Evolutionary conservation across 2,888 invertebrate genomes (phyloP), one percentile per base, ranked within the genome.

Genomic region (Drosophila monieri): DNA sequence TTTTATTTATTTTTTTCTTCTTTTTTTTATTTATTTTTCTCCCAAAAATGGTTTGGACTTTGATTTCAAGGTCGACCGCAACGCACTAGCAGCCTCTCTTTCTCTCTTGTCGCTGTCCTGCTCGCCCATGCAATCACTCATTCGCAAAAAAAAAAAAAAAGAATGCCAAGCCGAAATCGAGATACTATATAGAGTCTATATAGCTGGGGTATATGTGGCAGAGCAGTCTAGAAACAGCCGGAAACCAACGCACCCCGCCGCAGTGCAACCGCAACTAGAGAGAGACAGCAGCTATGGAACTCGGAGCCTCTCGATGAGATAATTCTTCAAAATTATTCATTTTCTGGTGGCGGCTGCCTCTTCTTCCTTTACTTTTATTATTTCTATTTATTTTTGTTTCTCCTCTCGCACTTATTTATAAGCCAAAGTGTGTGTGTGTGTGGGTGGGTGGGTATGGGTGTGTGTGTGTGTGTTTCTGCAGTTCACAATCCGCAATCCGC

Each of bases 401-500:
- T 12, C 12, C 4, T 32, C 35, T 57, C 59, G 60, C 60, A 61
- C 77, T 69, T 76, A 41, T 77, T 68, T 62, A 62, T 60, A 52
- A 46, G 14, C 39, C 21, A 18, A 23, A 15, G 23, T 23, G 44
- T 27, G 27, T 27, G 6, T 2, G 9, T 10, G 18, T 18, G 10
- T 39, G 14, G 48, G 61, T 76, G 80, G 56, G 51, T 61, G 61
- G n/a, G n/a, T n/a, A n/a, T n/a, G n/a, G n/a, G n/a, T 39, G 14
- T 54, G 61, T 76, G 80, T 59, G 51, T 61, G 61, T 80, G 78
- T 80, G 76, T 80, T 84, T 84, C 78, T 80, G 78, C 84, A 77
- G 76, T 80, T 80, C 81, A 74, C 67, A 78, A 73, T 76, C 74
- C 54, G 58, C 67, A 78, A 73, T 76, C 74, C 54, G 58, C 43